Evolutionary conservation across 2,888 invertebrate genomes (phyloP).

Genomic region (Sinopyrophorus schimmeli): DNA sequence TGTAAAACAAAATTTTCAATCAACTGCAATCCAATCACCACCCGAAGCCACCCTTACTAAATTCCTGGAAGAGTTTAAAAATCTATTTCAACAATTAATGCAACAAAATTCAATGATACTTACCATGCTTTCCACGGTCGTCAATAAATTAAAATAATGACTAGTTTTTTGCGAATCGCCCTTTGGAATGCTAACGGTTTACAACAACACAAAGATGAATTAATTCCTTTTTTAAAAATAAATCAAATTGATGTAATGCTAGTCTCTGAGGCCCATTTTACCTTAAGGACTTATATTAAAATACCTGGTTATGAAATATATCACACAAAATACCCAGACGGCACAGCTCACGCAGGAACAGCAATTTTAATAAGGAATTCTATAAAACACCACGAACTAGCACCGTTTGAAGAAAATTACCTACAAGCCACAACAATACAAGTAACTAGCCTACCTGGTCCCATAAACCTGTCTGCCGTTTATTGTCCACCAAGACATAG

Average conservation of each 20-base stretch:
- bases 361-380: too few relatives aligned
- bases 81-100: not conserved
- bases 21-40: not conserved
- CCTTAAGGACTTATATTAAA: not conserved
- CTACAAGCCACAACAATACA: not conserved
- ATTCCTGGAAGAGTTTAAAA: conserved; percentile 4
- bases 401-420: too few relatives aligned
- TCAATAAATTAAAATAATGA: conserved; percentile 5
- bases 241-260: conserved; percentile 4
- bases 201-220: conserved; percentile 6
- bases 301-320: not conserved
- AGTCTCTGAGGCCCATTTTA: conserved; percentile 4
- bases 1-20: not conserved
- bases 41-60: conserved; percentile 1
- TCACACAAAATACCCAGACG: conserved; percentile 5
- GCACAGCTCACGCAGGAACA: conserved; percentile 7
- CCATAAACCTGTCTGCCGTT: not conserved
- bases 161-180: not conserved
- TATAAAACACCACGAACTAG: too few relatives aligned
- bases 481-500: conserved; percentile 9
- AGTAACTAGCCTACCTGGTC: not conserved
- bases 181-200: conserved; percentile 5
- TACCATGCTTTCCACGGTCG: conserved; percentile 1
- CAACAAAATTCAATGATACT: conserved; percentile 4
- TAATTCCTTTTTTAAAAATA: not conserved